Evolutionary conservation across 2,888 invertebrate species (phyloP).

Genomic region (Thelaira solivaga): DNA sequence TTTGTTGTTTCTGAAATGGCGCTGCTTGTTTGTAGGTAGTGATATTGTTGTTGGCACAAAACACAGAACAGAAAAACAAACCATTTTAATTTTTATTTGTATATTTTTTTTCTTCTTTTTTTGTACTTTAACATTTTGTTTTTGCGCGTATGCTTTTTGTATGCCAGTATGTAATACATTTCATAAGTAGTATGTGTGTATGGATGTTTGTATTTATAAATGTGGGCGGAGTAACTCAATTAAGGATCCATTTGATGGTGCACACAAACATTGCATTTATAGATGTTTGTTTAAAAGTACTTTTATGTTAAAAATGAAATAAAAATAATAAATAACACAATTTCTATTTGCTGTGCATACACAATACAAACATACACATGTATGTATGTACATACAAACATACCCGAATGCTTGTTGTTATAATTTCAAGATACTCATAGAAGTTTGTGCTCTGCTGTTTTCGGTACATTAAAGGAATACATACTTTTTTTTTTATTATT

Average conservation of each 20-base stretch:
- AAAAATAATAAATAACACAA: slow-evolving; percentile 23
- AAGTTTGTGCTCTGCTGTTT: slow-evolving; percentile 39
- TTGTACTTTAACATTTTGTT: slow-evolving; percentile 50
- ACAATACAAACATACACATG: no score
- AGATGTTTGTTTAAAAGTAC: slow-evolving; percentile 47
- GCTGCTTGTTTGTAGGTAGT: background rate
- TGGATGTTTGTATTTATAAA: slow-evolving; percentile 42
- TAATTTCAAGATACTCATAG: slow-evolving; percentile 45
- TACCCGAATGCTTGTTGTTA: slow-evolving; percentile 17
- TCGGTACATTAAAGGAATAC: slow-evolving; percentile 43
- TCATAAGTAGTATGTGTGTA: slow-evolving; percentile 11
- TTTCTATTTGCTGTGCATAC: slow-evolving; percentile 61
- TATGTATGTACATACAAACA: no score
- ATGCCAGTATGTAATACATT: slow-evolving; percentile 21
- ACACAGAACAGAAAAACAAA: slow-evolving; percentile 31
- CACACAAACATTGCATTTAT: slow-evolving; percentile 66
- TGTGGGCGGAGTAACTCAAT: slow-evolving; percentile 78
- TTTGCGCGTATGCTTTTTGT: slow-evolving; percentile 26
- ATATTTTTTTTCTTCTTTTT: no score
- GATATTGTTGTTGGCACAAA: slow-evolving; percentile 16
- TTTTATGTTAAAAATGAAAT: slow-evolving; percentile 50
- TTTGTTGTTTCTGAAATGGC: background rate
- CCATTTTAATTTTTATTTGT: slow-evolving; percentile 55
- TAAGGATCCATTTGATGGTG: slow-evolving; percentile 78
- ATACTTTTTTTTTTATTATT: background rate